Evolutionary conservation across 2,888 invertebrate genomes (phyloP).

Genomic region (Hemicrepidius hirtus): DNA sequence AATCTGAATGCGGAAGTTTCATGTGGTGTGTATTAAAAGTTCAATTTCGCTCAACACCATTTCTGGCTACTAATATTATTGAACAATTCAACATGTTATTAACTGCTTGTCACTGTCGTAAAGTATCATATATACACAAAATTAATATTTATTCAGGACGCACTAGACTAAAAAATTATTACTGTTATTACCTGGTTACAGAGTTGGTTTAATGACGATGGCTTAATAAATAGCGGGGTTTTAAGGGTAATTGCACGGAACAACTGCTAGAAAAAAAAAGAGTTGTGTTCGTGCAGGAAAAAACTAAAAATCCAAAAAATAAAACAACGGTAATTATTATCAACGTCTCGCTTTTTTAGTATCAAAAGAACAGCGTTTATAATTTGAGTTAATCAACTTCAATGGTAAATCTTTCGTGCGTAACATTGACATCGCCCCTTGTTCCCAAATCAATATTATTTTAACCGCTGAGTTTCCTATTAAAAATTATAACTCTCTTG

Average conservation of each 20-base stretch:
- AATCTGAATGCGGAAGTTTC: slow-evolving; percentile 9
- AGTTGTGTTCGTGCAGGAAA: slow-evolving; percentile 7
- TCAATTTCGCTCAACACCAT: slow-evolving; percentile 8
- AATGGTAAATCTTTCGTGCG: background rate
- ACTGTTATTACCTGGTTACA: slow-evolving; percentile 17
- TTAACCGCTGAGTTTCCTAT: no score
- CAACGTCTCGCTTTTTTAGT: background rate
- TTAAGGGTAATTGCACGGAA: slow-evolving; percentile 5
- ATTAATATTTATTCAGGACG: background rate
- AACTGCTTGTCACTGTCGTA: background rate
- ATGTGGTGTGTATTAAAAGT: background rate
- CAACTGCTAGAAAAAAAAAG: background rate
- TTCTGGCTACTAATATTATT: slow-evolving; percentile 9
- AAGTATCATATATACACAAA: background rate
- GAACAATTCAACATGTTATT: slow-evolving; percentile 1
- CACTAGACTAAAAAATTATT: background rate
- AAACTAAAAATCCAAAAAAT: slow-evolving; percentile 9
- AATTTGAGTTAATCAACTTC: slow-evolving; percentile 6
- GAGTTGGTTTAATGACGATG: slow-evolving; percentile 9
- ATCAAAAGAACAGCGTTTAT: background rate
- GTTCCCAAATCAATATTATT: no score
- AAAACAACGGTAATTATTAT: slow-evolving; percentile 3
- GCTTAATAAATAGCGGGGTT: slow-evolving; percentile 9
- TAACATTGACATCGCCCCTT: no score
- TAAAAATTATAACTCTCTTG: no score